Evolutionary conservation across 2,797 vertebrate genomes (phyloP).

Genomic region (Helostoma temminkii): DNA sequence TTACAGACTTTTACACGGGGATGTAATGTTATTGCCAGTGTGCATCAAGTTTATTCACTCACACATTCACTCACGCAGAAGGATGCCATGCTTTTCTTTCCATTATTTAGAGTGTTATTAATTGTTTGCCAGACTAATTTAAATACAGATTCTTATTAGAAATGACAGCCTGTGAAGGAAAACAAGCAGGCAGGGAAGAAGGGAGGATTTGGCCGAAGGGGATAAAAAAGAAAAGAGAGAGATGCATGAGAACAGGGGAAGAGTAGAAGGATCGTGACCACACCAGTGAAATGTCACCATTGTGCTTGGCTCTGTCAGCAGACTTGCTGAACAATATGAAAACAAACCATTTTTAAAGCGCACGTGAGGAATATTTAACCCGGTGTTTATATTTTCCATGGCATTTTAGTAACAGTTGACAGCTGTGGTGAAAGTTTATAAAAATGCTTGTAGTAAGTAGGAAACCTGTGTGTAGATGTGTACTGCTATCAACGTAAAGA

Average conservation of each 20-base stretch:
- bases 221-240: constrained; percentile 15
- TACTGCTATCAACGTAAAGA: too few species aligned
- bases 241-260: constrained; percentile 1
- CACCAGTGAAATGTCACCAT: constrained; percentile 38
- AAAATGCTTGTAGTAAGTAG: neutral
- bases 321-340: constrained; percentile 13
- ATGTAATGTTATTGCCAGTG: constrained; percentile 41
- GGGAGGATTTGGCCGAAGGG: constrained; percentile 48
- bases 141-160: constrained; percentile 50
- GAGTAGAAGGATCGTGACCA: constrained; percentile 37
- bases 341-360: constrained; percentile 1
- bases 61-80: constrained; percentile 13
- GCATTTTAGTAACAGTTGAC: neutral
- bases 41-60: constrained; percentile 11
- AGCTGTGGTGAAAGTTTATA: too few species aligned
- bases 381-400: neutral
- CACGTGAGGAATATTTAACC: neutral
- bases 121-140: constrained; percentile 40
- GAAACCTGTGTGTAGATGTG: neutral
- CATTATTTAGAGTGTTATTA: constrained; percentile 31
- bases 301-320: constrained; percentile 33
- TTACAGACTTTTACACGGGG: constrained; percentile 49
- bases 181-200: constrained; percentile 40
- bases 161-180: constrained; percentile 56
- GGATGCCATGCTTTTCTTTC: constrained; percentile 27